Base-by-base conservation (phyloP, 1,140 invertebrate species). In the Sinonovacula constricta region DNA sequence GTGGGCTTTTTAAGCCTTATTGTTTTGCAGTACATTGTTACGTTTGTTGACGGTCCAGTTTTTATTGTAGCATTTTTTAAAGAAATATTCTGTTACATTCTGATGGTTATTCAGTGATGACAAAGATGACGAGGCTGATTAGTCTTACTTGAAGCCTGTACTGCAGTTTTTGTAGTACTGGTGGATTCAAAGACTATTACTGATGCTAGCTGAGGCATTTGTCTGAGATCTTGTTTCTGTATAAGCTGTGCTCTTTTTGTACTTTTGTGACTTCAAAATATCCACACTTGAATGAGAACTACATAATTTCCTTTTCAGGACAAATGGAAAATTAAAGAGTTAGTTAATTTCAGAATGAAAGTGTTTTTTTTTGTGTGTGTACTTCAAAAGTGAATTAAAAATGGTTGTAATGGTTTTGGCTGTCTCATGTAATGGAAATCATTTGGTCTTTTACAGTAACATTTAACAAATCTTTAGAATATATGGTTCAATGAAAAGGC, bases 71-170 rank as follows among this genome's bases (percentile, higher is more conserved):
- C 39, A 45, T 45, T 18, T 45, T 45, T 7, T 10, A 45, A 45
- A 45, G 39, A 45, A 45, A 18, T 45, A 7, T 18, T 18, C 7
- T 45, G 39, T 18, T 7, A 10, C 18, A 18, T 10, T 45, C 18
- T 45, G 7, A 45, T 45, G 39, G 7, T 45, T 7, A 10, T 10
- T 45, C 39, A 45, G 18, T 65, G 62, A 65, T 65, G 62, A 65
- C 26, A n/a, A 65, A 26, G 62, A 65, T 65, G 62, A 65, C 62
- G 62, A 65, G 62, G 33, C 62, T 65, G 62, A 67, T n/a, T 1
- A 12, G 24, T 36, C 15, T 49, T n/a, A 28, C 10, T 2, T 22
- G 30, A 24, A 22, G 22, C 28, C 34, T 12, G 15, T 14, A 22
- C 22, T 18, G 39, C 39, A 49, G 39, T 67, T 67, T 67, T 24